Base-by-base conservation (phyloP, 2,797 vertebrate genomes). In the Diceros bicornis region DNA sequence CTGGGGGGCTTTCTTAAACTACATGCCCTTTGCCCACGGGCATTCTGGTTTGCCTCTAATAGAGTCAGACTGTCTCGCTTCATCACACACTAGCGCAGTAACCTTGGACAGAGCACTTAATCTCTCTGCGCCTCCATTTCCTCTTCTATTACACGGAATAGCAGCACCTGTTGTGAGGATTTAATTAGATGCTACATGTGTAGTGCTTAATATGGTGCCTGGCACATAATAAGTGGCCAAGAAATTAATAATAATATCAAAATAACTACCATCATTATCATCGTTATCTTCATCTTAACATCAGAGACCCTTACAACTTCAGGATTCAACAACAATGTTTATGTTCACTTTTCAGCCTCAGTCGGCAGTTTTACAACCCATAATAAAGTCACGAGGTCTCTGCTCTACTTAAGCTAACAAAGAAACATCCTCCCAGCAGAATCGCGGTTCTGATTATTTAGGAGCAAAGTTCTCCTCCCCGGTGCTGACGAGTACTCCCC, bases 181-280 rank as follows among this genome's bases (percentile, higher is more conserved):
- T 59, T 88, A 62, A 84, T 69, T 41, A 85, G 94, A 59, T 34
- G 87, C 47, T 77, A 11, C 34, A 1, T 10, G 14, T 61, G 74
- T 91, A n/a, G 13, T 20, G 23, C 62, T 81, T 50, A 66, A 18
- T 3, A 29, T 0, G 16, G 52, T 27, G 55, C 78, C 72, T 44
- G 47, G 61, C 37, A 66, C 61, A 37, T 37, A 87, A 87, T 62
- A 84, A 93, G 74, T 87, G 84, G 79, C 79, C 81, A 85, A 47
- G 90, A 64, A 92, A 94, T 92, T n/a, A 78, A 71, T 71, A 75
- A 91, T 57, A 11, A 7, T 29, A 87, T 59, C 14, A 68, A 92
- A 74, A 69, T 37, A 52, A 74, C 71, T 32, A 37, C 16, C 59
- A 11, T 64, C 34, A 68, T 71, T 41, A 37, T 23, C 44, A 17